Percentiles rank a stretch among this genome's conserved stretches.
Evolutionary conservation across 2,888 invertebrate genomes (phyloP).

Genomic region (Allophyes oxyacanthae): DNA sequence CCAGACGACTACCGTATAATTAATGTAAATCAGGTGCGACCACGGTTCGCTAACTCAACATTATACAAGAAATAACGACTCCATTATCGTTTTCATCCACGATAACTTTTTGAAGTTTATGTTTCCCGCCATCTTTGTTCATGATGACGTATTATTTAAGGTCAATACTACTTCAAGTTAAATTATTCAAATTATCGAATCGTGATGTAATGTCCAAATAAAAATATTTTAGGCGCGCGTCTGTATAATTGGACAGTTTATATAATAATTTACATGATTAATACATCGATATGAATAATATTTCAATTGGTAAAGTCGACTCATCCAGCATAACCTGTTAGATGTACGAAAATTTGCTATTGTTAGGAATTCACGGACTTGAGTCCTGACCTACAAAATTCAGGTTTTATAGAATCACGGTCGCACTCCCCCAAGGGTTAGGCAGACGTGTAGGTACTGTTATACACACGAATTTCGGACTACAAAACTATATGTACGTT

Average conservation of each 20-base stretch:
- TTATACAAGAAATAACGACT: background rate
- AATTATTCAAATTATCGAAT: conserved; percentile 13
- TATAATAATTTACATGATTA: conserved; percentile 4
- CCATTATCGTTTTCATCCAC: background rate
- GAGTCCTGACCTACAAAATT: too few species aligned
- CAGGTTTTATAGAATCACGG: too few species aligned
- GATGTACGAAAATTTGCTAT: too few species aligned
- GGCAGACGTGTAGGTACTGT: too few species aligned
- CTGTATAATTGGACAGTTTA: background rate
- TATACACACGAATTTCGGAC: too few species aligned
- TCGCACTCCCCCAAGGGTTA: too few species aligned
- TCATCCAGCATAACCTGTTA: background rate
- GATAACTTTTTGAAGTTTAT: conserved; percentile 10
- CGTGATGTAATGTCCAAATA: conserved; percentile 38
- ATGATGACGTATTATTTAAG: conserved; percentile 39
- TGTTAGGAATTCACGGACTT: too few species aligned
- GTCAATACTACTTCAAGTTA: conserved; percentile 33
- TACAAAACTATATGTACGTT: too few species aligned
- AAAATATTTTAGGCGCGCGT: conserved; percentile 1
- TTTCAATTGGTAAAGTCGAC: conserved; percentile 6
- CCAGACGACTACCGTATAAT: conserved; percentile 1
- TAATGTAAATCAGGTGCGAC: conserved; percentile 11
- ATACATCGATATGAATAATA: background rate
- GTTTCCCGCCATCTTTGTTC: conserved; percentile 10
- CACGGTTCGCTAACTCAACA: background rate